These are phyloP conservation scores for Globodera ellingtonae DNA, from an alignment of 1,140 invertebrate genomes.

Conservation along the genomic window DNA sequence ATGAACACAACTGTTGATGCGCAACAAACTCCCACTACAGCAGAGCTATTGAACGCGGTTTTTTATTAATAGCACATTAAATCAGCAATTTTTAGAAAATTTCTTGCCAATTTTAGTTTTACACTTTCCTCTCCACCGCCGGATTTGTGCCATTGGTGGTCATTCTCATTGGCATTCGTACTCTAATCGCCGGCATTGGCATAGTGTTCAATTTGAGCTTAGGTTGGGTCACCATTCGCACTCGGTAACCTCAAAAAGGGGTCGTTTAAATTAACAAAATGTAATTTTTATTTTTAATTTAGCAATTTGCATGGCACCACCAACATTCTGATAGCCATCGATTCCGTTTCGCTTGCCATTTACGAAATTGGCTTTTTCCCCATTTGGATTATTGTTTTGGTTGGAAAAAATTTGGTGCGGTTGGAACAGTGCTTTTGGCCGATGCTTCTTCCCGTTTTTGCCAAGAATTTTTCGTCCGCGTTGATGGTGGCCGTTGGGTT, in stretches of 20 bases:
- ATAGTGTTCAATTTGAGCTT: conserved; percentile 4
- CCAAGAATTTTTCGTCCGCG: neutral
- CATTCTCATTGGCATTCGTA: neutral
- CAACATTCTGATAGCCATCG: conserved; percentile 2
- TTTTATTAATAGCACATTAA: too few species aligned
- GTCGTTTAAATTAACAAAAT: too few species aligned
- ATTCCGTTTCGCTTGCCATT: conserved; percentile 1
- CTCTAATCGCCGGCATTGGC: conserved; percentile 1
- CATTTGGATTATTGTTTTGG: neutral
- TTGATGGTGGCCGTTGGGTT: conserved; percentile 7
- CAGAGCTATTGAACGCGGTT: too few species aligned
- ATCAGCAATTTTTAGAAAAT: too few species aligned
- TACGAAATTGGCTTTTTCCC: conserved; percentile 5
- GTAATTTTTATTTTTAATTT: neutral
- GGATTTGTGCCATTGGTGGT: conserved; percentile 11
- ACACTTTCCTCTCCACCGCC: neutral
- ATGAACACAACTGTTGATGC: too few species aligned
- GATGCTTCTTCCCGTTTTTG: neutral
- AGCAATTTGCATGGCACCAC: conserved; percentile 1
- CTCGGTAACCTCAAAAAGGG: neutral
- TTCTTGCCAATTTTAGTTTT: conserved; percentile 1
- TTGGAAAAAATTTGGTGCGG: neutral
- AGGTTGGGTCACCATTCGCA: neutral
- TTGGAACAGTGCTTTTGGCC: neutral
- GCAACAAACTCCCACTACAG: too few species aligned